These are phyloP conservation scores for Anastrepha obliqua DNA, from an alignment of 1,140 invertebrate genomes.

Conservation along the genomic window DNA sequence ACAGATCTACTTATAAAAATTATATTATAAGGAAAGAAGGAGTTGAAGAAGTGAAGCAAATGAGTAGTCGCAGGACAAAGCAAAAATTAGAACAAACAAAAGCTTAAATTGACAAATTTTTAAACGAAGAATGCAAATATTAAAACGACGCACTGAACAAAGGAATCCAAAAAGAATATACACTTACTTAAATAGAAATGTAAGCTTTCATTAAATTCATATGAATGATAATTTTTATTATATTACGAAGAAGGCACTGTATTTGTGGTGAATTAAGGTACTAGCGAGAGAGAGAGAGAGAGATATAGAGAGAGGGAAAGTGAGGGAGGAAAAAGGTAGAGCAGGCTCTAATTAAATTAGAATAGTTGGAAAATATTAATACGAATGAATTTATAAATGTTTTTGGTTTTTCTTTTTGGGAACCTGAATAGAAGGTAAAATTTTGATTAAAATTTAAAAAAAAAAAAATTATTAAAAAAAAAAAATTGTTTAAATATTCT, in stretches of 20 bases:
- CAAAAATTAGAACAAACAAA: slow-evolving; percentile 58
- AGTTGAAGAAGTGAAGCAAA: slow-evolving; percentile 4
- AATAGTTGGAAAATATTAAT: too few species aligned
- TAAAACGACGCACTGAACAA: slow-evolving; percentile 4
- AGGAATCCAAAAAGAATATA: neutral
- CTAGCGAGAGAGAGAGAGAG: slow-evolving; percentile 7
- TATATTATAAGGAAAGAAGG: slow-evolving; percentile 45
- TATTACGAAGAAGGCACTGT: neutral
- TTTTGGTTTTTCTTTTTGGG: too few species aligned
- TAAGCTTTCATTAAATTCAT: neutral
- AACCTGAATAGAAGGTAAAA: too few species aligned
- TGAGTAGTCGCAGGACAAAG: slow-evolving; percentile 28
- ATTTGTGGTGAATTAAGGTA: neutral
- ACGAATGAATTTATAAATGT: too few species aligned
- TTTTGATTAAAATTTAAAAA: too few species aligned
- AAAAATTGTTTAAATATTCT: too few species aligned
- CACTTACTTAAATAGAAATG: neutral
- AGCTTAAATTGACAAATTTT: slow-evolving; percentile 10
- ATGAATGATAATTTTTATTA: neutral
- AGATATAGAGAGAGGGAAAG: neutral
- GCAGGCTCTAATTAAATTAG: too few species aligned
- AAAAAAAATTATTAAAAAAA: too few species aligned
- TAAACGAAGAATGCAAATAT: neutral
- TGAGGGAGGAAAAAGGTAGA: too few species aligned
- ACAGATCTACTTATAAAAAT: slow-evolving; percentile 55